A percentile compares a stretch with the other conserved stretches of the same genome.
Conservation (phyloP, 2,888 invertebrate species). For the Abrostola tripartita region DNA sequence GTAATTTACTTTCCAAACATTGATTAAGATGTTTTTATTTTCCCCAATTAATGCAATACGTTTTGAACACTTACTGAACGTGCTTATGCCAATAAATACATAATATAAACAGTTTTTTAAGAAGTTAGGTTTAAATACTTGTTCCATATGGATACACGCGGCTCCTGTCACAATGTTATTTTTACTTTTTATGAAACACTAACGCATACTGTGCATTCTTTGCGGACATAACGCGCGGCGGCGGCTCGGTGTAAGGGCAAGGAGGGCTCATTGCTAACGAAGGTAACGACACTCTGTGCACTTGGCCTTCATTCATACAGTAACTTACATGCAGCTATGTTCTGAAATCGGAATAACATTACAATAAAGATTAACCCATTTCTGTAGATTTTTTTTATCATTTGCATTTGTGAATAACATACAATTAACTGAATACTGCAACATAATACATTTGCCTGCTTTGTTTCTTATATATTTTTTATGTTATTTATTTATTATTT, state of each 20-base stretch:
- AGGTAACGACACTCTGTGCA: constrained; percentile 71
- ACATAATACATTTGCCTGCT: background rate
- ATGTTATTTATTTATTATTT: constrained; percentile 19
- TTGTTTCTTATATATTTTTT: constrained; percentile 10
- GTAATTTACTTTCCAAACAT: constrained; percentile 1
- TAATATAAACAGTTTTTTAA: background rate
- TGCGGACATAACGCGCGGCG: constrained; percentile 73
- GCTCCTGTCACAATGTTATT: constrained; percentile 33
- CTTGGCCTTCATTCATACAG: constrained; percentile 36
- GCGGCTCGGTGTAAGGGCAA: constrained; percentile 73
- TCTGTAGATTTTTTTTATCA: constrained; percentile 18
- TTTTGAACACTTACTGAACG: background rate
- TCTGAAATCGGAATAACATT: constrained; percentile 8
- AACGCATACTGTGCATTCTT: constrained; percentile 78
- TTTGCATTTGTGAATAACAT: constrained; percentile 17
- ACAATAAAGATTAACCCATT: constrained; percentile 5
- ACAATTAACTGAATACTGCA: background rate
- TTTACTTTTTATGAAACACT: constrained; percentile 65
- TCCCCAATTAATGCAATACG: background rate
- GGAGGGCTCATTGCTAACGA: constrained; percentile 86
- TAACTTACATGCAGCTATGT: constrained; percentile 18
- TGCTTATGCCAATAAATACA: background rate
- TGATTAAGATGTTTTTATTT: constrained; percentile 3
- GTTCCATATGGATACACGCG: background rate
- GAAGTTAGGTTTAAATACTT: background rate